Conservation (phyloP, 2,113 vertebrate genomes). For the Pagrus major region DNA sequence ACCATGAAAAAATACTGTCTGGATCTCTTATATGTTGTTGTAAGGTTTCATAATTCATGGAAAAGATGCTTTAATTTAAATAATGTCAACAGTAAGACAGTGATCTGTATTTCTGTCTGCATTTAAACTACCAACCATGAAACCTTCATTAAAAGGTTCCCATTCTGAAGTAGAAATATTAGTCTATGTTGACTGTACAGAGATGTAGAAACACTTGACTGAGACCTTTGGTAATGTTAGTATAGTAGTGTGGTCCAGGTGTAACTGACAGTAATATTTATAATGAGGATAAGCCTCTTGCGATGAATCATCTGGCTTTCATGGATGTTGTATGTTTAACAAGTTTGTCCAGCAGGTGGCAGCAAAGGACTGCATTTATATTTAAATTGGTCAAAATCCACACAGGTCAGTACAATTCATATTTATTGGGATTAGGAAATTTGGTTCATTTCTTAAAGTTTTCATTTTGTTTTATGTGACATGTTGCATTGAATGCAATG, state of each 20-base stretch:
- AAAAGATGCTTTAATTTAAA: not conserved
- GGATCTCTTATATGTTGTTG: not conserved
- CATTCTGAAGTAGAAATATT: not conserved
- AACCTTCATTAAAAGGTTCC: not conserved
- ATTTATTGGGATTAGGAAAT: not conserved
- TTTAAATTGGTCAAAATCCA: not conserved
- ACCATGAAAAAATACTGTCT: not conserved
- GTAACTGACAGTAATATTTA: not conserved
- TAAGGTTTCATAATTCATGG: not conserved
- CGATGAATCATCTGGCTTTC: not conserved
- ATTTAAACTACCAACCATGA: not conserved
- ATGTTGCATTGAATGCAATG: no score
- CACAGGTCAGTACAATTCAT: fast-evolving
- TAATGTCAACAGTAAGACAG: not conserved
- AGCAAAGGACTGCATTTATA: conserved; percentile 21
- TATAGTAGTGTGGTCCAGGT: not conserved
- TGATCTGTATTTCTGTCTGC: no score
- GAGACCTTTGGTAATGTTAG: not conserved
- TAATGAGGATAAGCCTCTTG: not conserved
- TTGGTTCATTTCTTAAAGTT: not conserved
- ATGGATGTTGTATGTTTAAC: not conserved
- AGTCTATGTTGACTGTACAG: not conserved
- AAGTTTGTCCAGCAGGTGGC: conserved; percentile 45
- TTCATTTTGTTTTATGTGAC: not conserved
- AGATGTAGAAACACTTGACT: no score